Evolutionary conservation across 2,797 vertebrate genomes (phyloP), one percentile per base, ranked within the genome.

Genomic region (Argyrosomus regius): DNA sequence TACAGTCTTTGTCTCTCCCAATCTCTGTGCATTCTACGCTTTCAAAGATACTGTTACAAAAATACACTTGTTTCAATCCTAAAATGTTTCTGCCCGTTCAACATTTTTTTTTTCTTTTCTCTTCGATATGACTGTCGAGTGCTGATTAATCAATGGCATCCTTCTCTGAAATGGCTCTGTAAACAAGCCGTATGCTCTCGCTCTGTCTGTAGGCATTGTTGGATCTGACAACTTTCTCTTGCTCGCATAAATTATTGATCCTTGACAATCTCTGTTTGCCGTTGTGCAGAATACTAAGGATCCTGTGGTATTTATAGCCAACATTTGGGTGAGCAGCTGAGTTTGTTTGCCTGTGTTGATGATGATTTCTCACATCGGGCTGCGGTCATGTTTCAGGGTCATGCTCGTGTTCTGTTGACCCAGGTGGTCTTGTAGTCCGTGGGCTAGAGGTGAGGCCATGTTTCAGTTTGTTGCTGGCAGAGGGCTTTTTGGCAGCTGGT

Each of bases 201-300:
- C 79, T 89, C 75, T 78, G 85, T 90, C 82, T 68, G 87, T 80
- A 70, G 80, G 71, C 83, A 83, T 90, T 90, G 87, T 87, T 84
- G 86, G 78, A 88, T 88, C 88, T 90, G 91, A 93, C 90, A 90
- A 84, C 90, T 93, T 90, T 91, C 65, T 90, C 84, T 75, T 69
- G 79, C 81, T 82, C 43, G 91, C 87, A 92, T 94, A 90, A 93
- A 92, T 94, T 90, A 93, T 94, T 93, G 91, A 94, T 94, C 82
- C 78, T 66, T 77, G 84, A 88, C 83, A 73, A 87, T 65, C 74
- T 71, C 24, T 6, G 72, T 77, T 86, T 80, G 78, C 78, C 4
- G 13, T 20, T 26, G 67, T 67, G 77, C 84, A 46, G 90, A 84
- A 92, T 88, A 84, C 85, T 86, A 87, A 92, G 81, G 62, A 83